These are phyloP conservation scores for Girardia tigrina DNA, from an alignment of 2,888 invertebrate genomes.

Conservation along the genomic window DNA sequence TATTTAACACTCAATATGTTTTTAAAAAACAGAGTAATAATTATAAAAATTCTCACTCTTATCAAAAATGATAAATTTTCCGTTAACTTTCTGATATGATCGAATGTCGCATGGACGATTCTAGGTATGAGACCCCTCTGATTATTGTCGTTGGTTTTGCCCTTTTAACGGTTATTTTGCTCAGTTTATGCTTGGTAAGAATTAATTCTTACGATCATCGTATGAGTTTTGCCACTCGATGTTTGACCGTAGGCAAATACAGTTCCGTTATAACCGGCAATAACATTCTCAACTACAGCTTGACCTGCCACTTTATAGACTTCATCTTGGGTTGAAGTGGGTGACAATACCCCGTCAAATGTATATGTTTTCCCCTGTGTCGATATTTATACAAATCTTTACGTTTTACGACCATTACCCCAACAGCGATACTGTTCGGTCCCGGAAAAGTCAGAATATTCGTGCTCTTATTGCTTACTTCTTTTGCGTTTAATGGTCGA, in stretches of 20 bases:
- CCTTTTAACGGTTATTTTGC: neutral
- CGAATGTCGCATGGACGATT: conserved; percentile 1
- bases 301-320: neutral
- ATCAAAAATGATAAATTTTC: conserved; percentile 20
- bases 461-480: neutral
- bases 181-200: too few relatives aligned
- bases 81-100: neutral
- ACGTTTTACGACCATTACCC: too few relatives aligned
- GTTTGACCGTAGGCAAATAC: conserved; percentile 4
- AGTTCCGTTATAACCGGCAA: neutral
- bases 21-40: too few relatives aligned
- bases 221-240: neutral
- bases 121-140: neutral
- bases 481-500: neutral
- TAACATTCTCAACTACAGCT: neutral
- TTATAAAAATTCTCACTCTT: too few relatives aligned
- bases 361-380: conserved; percentile 5
- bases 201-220: conserved; percentile 13
- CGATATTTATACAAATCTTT: too few relatives aligned
- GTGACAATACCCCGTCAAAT: neutral
- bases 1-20: too few relatives aligned
- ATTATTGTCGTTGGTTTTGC: neutral
- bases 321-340: neutral
- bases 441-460: neutral
- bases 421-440: neutral